These are phyloP conservation scores for Schizothorax lantsangensis DNA, from an alignment of 2,797 vertebrate genomes.

Conservation along the genomic window DNA sequence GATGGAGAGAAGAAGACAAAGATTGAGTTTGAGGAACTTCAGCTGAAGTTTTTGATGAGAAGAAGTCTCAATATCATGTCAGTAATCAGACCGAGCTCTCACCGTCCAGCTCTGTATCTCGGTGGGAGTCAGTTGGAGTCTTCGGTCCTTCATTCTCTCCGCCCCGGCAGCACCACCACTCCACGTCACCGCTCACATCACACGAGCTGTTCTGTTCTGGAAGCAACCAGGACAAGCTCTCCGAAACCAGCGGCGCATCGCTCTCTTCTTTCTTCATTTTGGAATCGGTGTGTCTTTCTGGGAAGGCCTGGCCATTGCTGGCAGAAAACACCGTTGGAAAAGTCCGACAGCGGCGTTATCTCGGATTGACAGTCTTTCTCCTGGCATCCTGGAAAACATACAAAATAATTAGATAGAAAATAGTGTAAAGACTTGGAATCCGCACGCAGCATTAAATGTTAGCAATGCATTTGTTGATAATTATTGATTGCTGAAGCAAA, in stretches of 20 bases:
- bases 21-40: neutral
- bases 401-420: neutral
- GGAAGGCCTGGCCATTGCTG: constrained; percentile 69
- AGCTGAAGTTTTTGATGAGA: neutral
- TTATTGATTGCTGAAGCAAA: neutral
- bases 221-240: constrained; percentile 78
- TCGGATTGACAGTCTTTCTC: constrained; percentile 70
- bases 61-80: neutral
- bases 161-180: constrained; percentile 51
- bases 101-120: constrained; percentile 75
- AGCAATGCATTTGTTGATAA: neutral
- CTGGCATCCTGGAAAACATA: constrained; percentile 73
- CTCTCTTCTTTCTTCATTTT: constrained; percentile 68
- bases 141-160: neutral
- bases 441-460: neutral
- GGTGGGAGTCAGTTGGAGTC: constrained; percentile 59
- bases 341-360: constrained; percentile 72
- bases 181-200: constrained; percentile 67
- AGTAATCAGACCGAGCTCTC: neutral
- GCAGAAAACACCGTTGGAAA: constrained; percentile 69
- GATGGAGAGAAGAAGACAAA: neutral
- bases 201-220: constrained; percentile 65
- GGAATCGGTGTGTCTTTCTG: constrained; percentile 59
- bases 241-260: constrained; percentile 71
- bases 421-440: neutral